Percentiles rank a stretch among this genome's conserved stretches.
Conservation (phyloP, 1,140 invertebrate species). For the Nebria ingens region DNA sequence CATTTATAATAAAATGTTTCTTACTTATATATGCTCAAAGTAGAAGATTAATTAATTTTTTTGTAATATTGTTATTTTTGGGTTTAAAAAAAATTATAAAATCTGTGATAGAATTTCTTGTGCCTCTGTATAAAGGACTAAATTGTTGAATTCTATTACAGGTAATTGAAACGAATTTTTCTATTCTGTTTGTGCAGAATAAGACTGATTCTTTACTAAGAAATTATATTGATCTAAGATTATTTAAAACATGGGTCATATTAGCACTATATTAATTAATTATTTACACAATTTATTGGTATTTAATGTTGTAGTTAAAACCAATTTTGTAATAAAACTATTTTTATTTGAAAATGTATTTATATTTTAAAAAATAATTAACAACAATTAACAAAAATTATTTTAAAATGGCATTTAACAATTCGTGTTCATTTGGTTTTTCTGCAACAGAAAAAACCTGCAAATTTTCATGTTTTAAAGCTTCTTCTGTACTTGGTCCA, state of each 20-base stretch:
- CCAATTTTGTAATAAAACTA: neutral
- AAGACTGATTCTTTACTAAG: neutral
- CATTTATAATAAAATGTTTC: neutral
- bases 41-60: too few relatives aligned
- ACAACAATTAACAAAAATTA: neutral
- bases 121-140: neutral
- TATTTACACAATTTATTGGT: neutral
- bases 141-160: neutral
- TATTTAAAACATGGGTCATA: neutral
- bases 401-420: constrained; percentile 21
- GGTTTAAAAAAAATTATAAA: neutral
- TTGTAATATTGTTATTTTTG: neutral
- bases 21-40: neutral
- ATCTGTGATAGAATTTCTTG: constrained; percentile 6
- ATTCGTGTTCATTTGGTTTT: constrained; percentile 30
- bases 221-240: neutral
- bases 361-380: neutral
- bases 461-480: constrained; percentile 29
- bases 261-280: neutral
- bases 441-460: constrained; percentile 26
- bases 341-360: neutral
- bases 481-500: constrained; percentile 36
- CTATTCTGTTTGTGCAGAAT: neutral
- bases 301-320: neutral
- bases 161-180: neutral